A percentile compares a stretch with the other conserved stretches of the same genome.
phyloP scores from a whole-genome alignment of 2,113 vertebrate genomes.

The Brevimyrus niger region DNA sequence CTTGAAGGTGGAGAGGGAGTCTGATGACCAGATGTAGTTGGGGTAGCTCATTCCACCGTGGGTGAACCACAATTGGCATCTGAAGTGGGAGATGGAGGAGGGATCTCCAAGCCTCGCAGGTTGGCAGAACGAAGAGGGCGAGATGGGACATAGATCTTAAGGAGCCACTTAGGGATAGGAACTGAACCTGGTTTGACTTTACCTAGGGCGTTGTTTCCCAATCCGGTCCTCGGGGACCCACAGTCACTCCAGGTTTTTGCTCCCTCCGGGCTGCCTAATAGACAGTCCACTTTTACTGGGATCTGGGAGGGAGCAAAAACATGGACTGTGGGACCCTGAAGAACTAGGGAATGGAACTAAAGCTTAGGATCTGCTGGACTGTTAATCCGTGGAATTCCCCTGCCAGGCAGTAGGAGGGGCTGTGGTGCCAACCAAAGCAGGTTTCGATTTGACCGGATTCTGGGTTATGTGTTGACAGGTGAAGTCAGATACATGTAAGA shows the following conservation, averaged over 20 bases:
- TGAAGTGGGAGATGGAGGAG: neutral
- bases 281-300: too few species aligned
- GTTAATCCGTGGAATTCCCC: neutral
- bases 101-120: neutral
- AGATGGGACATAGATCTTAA: neutral
- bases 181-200: neutral
- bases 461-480: neutral
- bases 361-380: neutral
- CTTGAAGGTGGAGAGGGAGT: neutral
- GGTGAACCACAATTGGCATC: neutral
- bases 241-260: too few species aligned
- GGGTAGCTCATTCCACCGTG: neutral
- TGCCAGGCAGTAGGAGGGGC: neutral
- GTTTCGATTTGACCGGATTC: neutral
- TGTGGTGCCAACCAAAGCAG: neutral
- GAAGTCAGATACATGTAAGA: neutral
- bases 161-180: neutral
- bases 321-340: neutral
- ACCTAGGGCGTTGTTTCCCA: too few species aligned
- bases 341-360: neutral
- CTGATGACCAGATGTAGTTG: neutral
- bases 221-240: too few species aligned
- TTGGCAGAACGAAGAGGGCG: neutral
- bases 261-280: too few species aligned
- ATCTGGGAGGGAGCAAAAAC: too few species aligned